Evolutionary conservation across 2,797 vertebrate genomes (phyloP), one percentile per base, ranked within the genome.

Genomic region (Bovichtus variegatus): DNA sequence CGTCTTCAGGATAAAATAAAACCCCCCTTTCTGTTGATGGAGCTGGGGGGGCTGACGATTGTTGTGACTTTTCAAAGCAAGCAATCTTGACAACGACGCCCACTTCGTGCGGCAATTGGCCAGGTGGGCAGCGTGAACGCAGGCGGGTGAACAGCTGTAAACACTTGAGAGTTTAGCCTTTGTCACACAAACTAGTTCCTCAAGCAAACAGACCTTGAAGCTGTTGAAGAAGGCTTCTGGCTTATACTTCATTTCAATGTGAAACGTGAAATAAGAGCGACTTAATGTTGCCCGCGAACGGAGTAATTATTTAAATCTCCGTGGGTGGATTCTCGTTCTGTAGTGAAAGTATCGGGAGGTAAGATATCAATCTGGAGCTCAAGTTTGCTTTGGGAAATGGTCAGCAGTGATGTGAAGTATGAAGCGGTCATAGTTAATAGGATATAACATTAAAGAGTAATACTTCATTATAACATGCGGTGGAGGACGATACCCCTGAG

Each of bases 391-490:
- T 76, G 15, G 53, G 65, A 61, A 69, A 50, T 23, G 46, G 25
- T 61, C 29, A 38, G 40, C 43, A 21, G 60, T 68, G 41, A 64
- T 61, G 40, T 63, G 44, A 69, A 58, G 38, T 51, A 76, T 15
- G 61, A 36, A 58, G 11, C 78, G 34, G 60, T 61, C 58, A 34
- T 44, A 51, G 49, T 69, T 79, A 75, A 78, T 78, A 72, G 27
- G 72, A 64, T 66, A 13, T 70, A 79, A 51, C 79, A 76, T 76
- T 79, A 73, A 69, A 76, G 50, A 53, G 60, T 47, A 63, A 53
- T 70, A 59, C 51, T 71, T 63, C 6, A 76, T 79, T 59, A 73
- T 31, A 43, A 70, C 47, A 47, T 9, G 23, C 50, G 58, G 47
- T 34, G 54, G 58, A 43, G 70, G 27, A 76, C 47, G 2, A 41